A percentile compares a stretch with the other conserved stretches of the same genome.
phyloP scores from a whole-genome alignment of 2,888 invertebrate genomes.

The Drosophila melanocephala region DNA sequence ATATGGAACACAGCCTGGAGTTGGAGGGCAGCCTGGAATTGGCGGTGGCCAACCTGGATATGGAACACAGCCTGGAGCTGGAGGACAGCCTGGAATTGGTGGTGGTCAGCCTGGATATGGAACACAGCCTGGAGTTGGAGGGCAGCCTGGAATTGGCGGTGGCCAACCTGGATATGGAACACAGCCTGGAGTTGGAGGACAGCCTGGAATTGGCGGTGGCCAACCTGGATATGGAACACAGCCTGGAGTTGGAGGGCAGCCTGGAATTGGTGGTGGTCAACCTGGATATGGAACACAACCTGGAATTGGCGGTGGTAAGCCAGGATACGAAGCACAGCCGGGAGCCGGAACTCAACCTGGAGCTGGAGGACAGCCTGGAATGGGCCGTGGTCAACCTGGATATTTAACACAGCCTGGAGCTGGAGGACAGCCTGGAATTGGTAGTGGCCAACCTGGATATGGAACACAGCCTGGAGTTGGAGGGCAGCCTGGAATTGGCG shows the following conservation, averaged over 20 bases:
- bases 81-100: too few species aligned
- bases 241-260: conserved; percentile 7
- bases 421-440: too few species aligned
- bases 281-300: conserved; percentile 2
- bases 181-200: conserved; percentile 17
- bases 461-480: neutral
- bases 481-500: conserved; percentile 25
- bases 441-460: too few species aligned
- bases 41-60: too few species aligned
- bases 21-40: neutral
- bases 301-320: neutral
- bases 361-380: conserved; percentile 8
- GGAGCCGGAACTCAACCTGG: conserved; percentile 14
- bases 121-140: too few species aligned
- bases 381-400: conserved; percentile 9
- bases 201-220: too few species aligned
- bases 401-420: neutral
- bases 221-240: too few species aligned
- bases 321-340: neutral
- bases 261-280: neutral
- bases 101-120: too few species aligned
- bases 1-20: conserved; percentile 19
- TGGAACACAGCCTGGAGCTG: neutral
- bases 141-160: neutral
- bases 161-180: conserved; percentile 33